Evolutionary conservation across 2,888 invertebrate genomes (phyloP), one percentile per base, ranked within the genome.

Genomic region (Heliconius sara): DNA sequence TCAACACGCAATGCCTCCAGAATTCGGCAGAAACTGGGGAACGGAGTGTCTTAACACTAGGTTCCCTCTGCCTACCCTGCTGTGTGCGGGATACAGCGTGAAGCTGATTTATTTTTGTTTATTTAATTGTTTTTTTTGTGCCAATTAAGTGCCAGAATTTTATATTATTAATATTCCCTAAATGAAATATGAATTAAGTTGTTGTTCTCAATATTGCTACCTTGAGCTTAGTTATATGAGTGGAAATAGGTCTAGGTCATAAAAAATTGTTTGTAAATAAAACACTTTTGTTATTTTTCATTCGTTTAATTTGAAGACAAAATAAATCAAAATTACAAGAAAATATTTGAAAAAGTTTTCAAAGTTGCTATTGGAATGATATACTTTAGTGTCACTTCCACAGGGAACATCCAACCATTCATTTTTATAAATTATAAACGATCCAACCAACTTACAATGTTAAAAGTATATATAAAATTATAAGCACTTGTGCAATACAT

Each of bases 271-370:
- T 25, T 63, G 43, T 19, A 65, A 85, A 88, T 88, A 89, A 89
- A 88, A 89, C 86, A 85, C 65, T 16, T 16, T 80, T 74, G 47
- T 67, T 67, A 74, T 72, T 76, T 77, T 86, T 84, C 86, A 88
- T 88, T 89, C 85, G 87, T 91, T 90, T 91, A 91, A 88, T 91
- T 89, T 86, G 86, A 88, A 89, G 87, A 88, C 85, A 89, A 86
- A 84, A 84, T 83, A 84, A 27, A 87, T 83, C 85, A 85, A 85
- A 86, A 86, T 80, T 87, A 86, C 84, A 86, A 43, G 43, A 86
- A 86, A 87, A 84, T 84, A 87, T 84, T 83, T 83, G 83, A 82
- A 86, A 83, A 87, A 79, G 86, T 86, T 85, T 86, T 88, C 88
- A 88, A 72, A 84, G 83, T 79, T 82, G 84, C 81, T 85, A 84